These are phyloP conservation scores for Trinorchestia longiramus DNA, from an alignment of 1,140 invertebrate genomes.

Conservation along the genomic window DNA sequence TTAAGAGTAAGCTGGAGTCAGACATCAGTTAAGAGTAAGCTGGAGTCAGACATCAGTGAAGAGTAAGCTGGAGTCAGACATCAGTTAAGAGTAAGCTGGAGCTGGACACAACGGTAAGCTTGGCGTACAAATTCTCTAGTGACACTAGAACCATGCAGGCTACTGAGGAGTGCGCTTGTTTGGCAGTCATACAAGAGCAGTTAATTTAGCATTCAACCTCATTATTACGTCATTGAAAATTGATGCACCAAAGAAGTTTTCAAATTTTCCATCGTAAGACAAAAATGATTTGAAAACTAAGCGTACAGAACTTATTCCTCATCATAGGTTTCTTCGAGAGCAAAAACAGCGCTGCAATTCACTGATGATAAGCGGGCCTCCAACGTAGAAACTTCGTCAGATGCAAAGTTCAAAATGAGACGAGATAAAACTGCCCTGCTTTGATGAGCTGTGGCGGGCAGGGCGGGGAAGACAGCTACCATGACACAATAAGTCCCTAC, in stretches of 20 bases:
- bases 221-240: neutral
- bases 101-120: too few species aligned
- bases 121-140: too few species aligned
- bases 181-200: neutral
- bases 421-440: neutral
- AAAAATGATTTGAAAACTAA: neutral
- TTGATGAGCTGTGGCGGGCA: neutral
- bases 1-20: too few species aligned
- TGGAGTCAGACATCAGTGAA: too few species aligned
- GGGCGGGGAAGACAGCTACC: too few species aligned
- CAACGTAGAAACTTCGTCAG: neutral
- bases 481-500: too few species aligned
- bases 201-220: too few species aligned
- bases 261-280: neutral
- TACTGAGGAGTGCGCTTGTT: neutral
- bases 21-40: too few species aligned
- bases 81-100: too few species aligned
- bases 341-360: neutral
- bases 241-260: neutral
- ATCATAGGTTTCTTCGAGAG: neutral
- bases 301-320: neutral
- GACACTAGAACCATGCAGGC: too few species aligned
- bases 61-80: too few species aligned
- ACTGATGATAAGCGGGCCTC: neutral
- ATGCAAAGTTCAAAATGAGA: constrained; percentile 19